Evolutionary conservation across 2,113 vertebrate genomes (phyloP).

Genomic region (Pseudopipra pipra): DNA sequence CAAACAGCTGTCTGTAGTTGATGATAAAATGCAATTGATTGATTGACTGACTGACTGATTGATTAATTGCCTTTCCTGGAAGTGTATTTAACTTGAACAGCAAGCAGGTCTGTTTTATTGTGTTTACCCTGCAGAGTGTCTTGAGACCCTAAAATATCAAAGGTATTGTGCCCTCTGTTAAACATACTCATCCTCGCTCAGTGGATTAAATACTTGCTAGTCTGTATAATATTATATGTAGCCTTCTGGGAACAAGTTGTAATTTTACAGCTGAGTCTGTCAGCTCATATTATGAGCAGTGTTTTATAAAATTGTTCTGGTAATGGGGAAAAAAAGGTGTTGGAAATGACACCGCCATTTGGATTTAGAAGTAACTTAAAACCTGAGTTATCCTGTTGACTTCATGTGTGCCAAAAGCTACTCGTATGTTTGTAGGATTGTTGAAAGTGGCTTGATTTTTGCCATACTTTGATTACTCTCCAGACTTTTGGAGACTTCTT

Average conservation of each 20-base stretch:
- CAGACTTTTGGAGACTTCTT: neutral
- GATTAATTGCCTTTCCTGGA: neutral
- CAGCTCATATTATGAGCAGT: neutral
- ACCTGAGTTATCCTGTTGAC: neutral
- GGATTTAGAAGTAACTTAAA: neutral
- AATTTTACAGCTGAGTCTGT: neutral
- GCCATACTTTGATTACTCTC: neutral
- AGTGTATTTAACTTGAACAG: neutral
- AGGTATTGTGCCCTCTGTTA: neutral
- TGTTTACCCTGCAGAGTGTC: neutral
- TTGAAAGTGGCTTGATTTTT: neutral
- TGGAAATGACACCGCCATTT: neutral
- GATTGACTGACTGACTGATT: neutral
- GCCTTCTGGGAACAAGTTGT: neutral
- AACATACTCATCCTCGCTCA: neutral
- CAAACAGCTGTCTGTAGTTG: neutral
- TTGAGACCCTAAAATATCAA: neutral
- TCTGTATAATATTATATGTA: neutral
- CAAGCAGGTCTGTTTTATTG: neutral
- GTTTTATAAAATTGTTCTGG: slow-evolving; percentile 1
- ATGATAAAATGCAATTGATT: neutral
- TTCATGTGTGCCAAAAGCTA: neutral
- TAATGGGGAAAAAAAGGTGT: neutral
- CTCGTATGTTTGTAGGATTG: neutral
- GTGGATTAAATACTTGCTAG: neutral